A percentile compares a stretch with the other conserved stretches of the same genome.
phyloP scores from a whole-genome alignment of 1,140 invertebrate genomes.

The Heliothis virescens region DNA sequence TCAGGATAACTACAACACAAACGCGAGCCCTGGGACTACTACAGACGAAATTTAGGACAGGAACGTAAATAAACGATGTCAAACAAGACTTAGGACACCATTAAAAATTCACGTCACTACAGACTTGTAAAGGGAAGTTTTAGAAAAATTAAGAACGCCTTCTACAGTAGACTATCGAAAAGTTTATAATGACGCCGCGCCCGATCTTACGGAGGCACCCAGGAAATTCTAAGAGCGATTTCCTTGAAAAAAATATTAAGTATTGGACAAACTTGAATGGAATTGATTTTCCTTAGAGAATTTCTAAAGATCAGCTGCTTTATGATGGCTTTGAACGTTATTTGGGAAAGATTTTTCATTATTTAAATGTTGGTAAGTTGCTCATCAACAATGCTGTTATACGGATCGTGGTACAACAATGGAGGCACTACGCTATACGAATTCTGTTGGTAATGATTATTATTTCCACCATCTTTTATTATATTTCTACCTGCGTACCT shows the following conservation, averaged over 20 bases:
- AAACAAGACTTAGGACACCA: slow-evolving; percentile 4
- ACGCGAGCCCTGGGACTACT: no score
- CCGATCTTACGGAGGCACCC: not conserved
- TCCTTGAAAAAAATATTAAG: not conserved
- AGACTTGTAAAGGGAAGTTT: slow-evolving; percentile 11
- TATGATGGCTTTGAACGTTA: not conserved
- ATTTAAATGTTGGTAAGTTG: no score
- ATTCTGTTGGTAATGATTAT: no score
- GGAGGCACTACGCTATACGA: no score
- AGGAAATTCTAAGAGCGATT: not conserved
- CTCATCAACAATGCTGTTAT: no score
- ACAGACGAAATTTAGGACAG: no score
- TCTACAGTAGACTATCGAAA: slow-evolving; percentile 26
- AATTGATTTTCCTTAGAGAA: not conserved
- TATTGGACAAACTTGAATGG: slow-evolving; percentile 7
- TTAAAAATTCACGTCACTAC: slow-evolving; percentile 36
- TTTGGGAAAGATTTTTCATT: no score
- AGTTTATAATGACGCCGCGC: slow-evolving; percentile 24
- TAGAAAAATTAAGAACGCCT: slow-evolving; percentile 15
- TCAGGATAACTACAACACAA: no score
- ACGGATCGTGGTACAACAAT: no score
- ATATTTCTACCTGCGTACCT: no score
- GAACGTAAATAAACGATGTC: no score
- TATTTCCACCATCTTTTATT: no score
- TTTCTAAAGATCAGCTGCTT: not conserved